Conservation (phyloP, 2,888 invertebrate genomes). For the Drosophila formosana region DNA sequence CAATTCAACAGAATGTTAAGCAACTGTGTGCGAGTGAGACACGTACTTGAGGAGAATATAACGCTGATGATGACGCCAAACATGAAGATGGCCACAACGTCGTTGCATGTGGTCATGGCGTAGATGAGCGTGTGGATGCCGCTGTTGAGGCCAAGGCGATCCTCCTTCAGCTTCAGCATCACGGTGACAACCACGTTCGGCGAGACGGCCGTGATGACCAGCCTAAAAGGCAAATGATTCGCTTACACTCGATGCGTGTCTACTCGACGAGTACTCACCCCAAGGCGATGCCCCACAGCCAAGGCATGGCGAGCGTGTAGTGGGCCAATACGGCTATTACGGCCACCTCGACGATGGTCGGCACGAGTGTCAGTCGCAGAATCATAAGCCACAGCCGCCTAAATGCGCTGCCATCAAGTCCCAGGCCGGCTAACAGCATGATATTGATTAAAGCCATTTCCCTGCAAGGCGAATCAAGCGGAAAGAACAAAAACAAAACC, state of each 20-base stretch:
- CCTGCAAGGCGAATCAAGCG: slow-evolving; percentile 80
- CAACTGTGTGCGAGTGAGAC: slow-evolving; percentile 13
- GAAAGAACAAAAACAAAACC: neutral
- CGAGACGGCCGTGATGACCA: slow-evolving; percentile 89
- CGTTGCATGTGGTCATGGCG: slow-evolving; percentile 88
- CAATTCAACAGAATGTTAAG: slow-evolving; percentile 6
- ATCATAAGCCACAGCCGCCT: slow-evolving; percentile 86
- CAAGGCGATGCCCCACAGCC: slow-evolving; percentile 87
- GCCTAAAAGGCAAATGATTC: slow-evolving; percentile 80
- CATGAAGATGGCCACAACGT: slow-evolving; percentile 90
- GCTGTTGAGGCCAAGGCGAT: slow-evolving; percentile 88
- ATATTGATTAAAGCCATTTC: slow-evolving; percentile 88
- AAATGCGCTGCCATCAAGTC: slow-evolving; percentile 87
- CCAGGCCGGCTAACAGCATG: slow-evolving; percentile 88
- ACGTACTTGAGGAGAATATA: slow-evolving; percentile 88
- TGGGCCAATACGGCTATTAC: slow-evolving; percentile 86
- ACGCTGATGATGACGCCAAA: slow-evolving; percentile 89
- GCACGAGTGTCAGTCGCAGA: slow-evolving; percentile 87
- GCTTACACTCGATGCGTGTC: neutral
- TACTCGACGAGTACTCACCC: slow-evolving; percentile 83
- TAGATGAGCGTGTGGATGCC: slow-evolving; percentile 90
- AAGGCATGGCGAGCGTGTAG: slow-evolving; percentile 87
- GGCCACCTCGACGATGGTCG: slow-evolving; percentile 87
- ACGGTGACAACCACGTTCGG: slow-evolving; percentile 91
- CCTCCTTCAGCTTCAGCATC: slow-evolving; percentile 88